These are phyloP conservation scores for Synergus itoensis DNA, from an alignment of 2,888 invertebrate genomes.

Conservation along the genomic window DNA sequence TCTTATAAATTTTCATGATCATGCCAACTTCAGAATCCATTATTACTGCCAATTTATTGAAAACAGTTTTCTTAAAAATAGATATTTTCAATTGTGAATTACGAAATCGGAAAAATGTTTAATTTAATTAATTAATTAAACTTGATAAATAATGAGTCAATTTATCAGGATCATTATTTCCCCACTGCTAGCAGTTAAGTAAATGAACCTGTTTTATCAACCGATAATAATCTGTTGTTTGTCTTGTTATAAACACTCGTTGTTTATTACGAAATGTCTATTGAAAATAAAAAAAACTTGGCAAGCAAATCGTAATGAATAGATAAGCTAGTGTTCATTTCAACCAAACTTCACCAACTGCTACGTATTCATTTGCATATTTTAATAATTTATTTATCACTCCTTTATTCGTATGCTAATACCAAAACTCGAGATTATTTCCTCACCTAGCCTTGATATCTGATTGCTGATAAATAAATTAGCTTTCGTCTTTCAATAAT, in stretches of 20 bases:
- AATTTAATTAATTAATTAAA: not conserved
- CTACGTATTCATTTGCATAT: not conserved
- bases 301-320: not conserved
- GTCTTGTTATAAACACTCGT: not conserved
- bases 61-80: not conserved
- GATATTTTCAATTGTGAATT: not conserved
- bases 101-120: not conserved
- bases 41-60: not conserved
- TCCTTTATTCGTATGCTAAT: conserved; percentile 7
- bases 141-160: not conserved
- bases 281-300: not conserved
- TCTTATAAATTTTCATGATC: not conserved
- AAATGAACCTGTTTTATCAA: not conserved
- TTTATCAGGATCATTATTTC: not conserved
- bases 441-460: not conserved
- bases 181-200: not conserved
- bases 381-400: not conserved
- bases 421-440: not conserved
- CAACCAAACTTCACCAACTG: not conserved
- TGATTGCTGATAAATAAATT: not conserved
- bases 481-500: not conserved
- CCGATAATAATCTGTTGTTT: conserved; percentile 4
- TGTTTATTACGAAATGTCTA: not conserved
- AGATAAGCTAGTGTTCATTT: not conserved
- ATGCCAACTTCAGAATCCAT: not conserved